Base-by-base conservation (phyloP, 2,888 invertebrate genomes). In the Andricus curvator region DNA sequence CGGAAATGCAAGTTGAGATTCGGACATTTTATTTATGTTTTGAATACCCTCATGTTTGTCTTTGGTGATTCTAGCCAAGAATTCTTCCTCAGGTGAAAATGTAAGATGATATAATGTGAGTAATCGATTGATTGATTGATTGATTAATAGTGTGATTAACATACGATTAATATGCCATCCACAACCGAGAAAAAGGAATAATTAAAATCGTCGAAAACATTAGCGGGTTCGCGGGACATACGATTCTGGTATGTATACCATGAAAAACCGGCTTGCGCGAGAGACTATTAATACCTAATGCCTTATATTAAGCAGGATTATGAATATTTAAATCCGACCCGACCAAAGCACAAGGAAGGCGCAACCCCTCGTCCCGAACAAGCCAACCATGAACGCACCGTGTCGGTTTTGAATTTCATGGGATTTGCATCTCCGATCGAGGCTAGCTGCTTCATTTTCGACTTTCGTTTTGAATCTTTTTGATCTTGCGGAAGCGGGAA, bases 281-380 rank as follows among this genome's bases (percentile, higher is more conserved):
- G 20, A 56, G 77, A 77, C 76, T 81, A 77, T 81, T 79, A 79
- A 81, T 81, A 77, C 79, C 79, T 81, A 79, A 81, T 81, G 79
- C 81, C 68, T 80, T 77, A 81, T 77, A 81, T 81, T 81, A 79
- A 81, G 79, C 68, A 44, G 68, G 77, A 81, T 77, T 81, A 81
- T 81, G 78, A 81, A 79, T 81, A 81, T 81, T 81, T 79, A 81
- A 79, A 81, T 48, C 41, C 65, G 51, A 51, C 56, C 74, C 56
- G 33, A 56, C 74, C 51, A 74, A 56, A n/a, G 56, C n/a, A n/a
- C 37, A 56, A n/a, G 56, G 70, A 56, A 56, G 56, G 70, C 51
- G 25, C 70, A 74, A 74, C 70, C 70, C 70, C 70, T 56, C 70
- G 70, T 74, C 33, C 29, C 51, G 56, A 51, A 13, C 29, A 33